Percentiles rank a stretch among this genome's conserved stretches.
Conservation (phyloP, 2,797 vertebrate genomes). For the Channallabes apus region DNA sequence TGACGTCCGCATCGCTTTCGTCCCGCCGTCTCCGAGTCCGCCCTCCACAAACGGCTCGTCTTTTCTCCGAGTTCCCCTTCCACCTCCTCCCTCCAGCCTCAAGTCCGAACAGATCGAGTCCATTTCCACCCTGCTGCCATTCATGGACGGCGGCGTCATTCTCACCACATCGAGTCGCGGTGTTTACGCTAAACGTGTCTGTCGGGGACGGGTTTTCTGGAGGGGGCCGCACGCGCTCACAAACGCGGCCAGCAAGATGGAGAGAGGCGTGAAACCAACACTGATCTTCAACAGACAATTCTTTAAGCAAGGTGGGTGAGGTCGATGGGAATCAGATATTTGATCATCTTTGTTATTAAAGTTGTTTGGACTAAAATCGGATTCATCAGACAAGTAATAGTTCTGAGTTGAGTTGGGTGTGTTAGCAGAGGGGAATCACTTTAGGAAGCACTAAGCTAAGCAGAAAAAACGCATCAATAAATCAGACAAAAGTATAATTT, state of each 20-base stretch:
- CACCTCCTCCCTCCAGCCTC: conserved; percentile 66
- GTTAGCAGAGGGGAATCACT: background rate
- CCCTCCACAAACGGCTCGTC: conserved; percentile 27
- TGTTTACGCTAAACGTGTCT: conserved; percentile 78
- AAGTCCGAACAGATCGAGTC: conserved; percentile 48
- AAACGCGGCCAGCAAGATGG: conserved; percentile 69
- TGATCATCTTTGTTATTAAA: too few species aligned
- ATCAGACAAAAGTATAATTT: background rate
- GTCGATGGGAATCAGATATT: too few species aligned
- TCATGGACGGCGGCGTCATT: conserved; percentile 78
- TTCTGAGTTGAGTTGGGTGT: background rate
- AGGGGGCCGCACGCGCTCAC: conserved; percentile 66
- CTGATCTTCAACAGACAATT: conserved; percentile 73
- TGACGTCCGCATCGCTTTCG: conserved; percentile 72
- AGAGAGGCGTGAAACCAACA: conserved; percentile 64
- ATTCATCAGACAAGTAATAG: background rate
- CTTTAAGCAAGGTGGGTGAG: conserved; percentile 67
- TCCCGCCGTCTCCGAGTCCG: conserved; percentile 62
- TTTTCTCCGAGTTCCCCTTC: conserved; percentile 70
- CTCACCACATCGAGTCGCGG: conserved; percentile 75
- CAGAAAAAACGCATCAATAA: too few species aligned
- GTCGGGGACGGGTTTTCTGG: conserved; percentile 81
- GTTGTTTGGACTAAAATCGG: too few species aligned
- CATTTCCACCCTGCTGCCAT: conserved; percentile 73
- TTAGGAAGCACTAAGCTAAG: too few species aligned